These are phyloP conservation scores for Murina feae DNA, from an alignment of 2,113 vertebrate genomes.

Conservation along the genomic window DNA sequence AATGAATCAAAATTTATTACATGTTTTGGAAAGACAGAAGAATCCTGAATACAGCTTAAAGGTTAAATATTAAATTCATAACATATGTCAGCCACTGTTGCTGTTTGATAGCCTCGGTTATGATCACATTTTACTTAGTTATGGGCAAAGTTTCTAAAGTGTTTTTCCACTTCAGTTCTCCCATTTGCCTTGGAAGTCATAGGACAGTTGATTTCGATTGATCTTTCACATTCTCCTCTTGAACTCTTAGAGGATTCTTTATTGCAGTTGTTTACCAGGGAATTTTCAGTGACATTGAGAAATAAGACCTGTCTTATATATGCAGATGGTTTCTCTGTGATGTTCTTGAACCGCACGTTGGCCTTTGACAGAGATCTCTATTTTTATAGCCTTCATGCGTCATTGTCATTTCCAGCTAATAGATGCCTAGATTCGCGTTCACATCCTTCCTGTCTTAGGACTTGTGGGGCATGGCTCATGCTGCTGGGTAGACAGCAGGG, in stretches of 20 bases:
- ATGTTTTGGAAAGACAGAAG: neutral
- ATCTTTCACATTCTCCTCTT: constrained; percentile 2
- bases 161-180: constrained; percentile 3
- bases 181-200: neutral
- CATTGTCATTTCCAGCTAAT: constrained; percentile 63
- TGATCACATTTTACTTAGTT: neutral
- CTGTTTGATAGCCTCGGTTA: neutral
- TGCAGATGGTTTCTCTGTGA: constrained; percentile 35
- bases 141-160: neutral
- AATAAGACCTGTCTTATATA: constrained; percentile 8
- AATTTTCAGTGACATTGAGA: constrained; percentile 41
- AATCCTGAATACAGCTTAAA: neutral
- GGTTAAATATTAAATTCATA: constrained; percentile 6
- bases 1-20: neutral
- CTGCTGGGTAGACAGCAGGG: constrained; percentile 1
- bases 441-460: constrained; percentile 56
- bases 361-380: constrained; percentile 49
- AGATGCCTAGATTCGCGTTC: constrained; percentile 35
- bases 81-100: neutral
- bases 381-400: constrained; percentile 53
- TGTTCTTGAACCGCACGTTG: neutral
- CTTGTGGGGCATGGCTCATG: constrained; percentile 10
- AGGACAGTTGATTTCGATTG: neutral
- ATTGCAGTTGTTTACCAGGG: constrained; percentile 4
- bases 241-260: neutral